Evolutionary conservation across 2,113 vertebrate species (phyloP).

Genomic region (Camelus dromedarius): DNA sequence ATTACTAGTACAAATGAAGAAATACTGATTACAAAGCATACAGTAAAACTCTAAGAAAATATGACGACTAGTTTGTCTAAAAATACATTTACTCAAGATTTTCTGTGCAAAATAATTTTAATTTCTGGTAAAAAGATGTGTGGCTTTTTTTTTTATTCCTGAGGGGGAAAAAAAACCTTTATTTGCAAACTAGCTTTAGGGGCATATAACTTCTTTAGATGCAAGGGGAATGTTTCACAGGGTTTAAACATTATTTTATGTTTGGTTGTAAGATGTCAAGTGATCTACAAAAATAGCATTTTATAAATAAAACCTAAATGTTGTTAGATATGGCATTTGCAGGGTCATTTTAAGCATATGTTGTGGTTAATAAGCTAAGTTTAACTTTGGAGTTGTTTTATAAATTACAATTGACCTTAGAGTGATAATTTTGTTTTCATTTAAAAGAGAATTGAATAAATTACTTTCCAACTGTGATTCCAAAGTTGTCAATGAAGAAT

Average conservation of each 20-base stretch:
- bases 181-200: neutral
- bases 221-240: neutral
- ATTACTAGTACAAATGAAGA: neutral
- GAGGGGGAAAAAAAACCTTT: neutral
- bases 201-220: neutral
- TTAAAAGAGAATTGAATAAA: neutral
- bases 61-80: neutral
- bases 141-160: too few species aligned
- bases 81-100: neutral
- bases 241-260: neutral
- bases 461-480: neutral
- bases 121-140: neutral
- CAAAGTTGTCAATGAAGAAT: neutral
- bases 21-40: neutral
- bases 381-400: neutral
- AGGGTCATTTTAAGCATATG: neutral
- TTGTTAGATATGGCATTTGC: neutral
- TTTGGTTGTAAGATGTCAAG: neutral
- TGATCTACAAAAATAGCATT: neutral
- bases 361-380: neutral
- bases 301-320: neutral
- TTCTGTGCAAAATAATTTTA: constrained; percentile 36
- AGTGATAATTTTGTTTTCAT: neutral
- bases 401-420: neutral
- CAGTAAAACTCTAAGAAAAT: neutral